A percentile compares a stretch with the other conserved stretches of the same genome.
These are phyloP conservation scores for Bradysia coprophila DNA, from an alignment of 1,140 invertebrate species.

Conservation along the genomic window DNA sequence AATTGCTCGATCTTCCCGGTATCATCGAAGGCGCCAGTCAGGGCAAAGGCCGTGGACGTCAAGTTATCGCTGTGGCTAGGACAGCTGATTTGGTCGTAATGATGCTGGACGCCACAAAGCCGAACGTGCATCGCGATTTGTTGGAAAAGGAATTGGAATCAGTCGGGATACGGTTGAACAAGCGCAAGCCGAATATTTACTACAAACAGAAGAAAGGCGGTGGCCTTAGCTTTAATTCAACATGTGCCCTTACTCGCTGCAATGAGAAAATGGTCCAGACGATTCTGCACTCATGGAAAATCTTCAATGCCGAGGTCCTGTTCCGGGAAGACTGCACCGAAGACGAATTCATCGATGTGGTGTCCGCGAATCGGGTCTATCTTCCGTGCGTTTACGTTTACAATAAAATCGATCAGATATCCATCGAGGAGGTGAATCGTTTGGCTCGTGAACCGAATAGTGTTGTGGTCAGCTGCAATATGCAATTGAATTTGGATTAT, in stretches of 20 bases:
- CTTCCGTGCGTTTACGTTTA: constrained; percentile 96
- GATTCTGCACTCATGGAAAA: constrained; percentile 98
- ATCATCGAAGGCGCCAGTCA: constrained; percentile 17
- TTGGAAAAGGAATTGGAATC: constrained; percentile 88
- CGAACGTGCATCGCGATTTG: constrained; percentile 78
- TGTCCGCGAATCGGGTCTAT: constrained; percentile 93
- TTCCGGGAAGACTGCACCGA: constrained; percentile 91
- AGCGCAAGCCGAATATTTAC: constrained; percentile 90
- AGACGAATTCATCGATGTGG: constrained; percentile 98
- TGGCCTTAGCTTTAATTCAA: constrained; percentile 97
- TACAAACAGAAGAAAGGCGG: constrained; percentile 98
- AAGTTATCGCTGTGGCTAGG: constrained; percentile 90
- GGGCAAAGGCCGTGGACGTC: constrained; percentile 72
- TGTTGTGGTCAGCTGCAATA: constrained; percentile 97
- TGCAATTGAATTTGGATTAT: constrained; percentile 97
- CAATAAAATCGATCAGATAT: constrained; percentile 99
- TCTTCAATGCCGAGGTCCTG: constrained; percentile 95
- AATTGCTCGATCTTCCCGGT: constrained; percentile 81
- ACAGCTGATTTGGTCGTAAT: constrained; percentile 95
- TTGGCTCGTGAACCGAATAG: constrained; percentile 79
- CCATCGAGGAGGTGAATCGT: constrained; percentile 94
- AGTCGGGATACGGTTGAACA: constrained; percentile 91
- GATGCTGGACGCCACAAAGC: constrained; percentile 97
- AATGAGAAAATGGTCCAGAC: constrained; percentile 97
- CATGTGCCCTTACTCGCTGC: constrained; percentile 78